Percentiles rank a stretch among this genome's conserved stretches.
phyloP scores from a whole-genome alignment of 2,888 invertebrate species.

The Catocala nupta region DNA sequence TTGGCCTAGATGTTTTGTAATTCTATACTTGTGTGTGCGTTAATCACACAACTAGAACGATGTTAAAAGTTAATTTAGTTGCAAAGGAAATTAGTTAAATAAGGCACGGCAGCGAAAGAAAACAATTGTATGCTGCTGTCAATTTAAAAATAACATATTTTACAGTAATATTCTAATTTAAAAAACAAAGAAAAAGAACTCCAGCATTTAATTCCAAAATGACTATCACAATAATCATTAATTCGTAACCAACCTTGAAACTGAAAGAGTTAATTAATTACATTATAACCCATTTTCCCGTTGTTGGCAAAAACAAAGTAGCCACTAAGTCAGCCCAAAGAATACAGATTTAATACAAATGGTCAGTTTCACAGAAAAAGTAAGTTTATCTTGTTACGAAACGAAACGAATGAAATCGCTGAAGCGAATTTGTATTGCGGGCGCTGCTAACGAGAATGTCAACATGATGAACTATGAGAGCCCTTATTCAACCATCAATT shows the following conservation, averaged over 20 bases:
- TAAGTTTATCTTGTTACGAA: conserved; percentile 61
- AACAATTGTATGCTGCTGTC: no score
- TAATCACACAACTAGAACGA: no score
- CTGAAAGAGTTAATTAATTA: conserved; percentile 26
- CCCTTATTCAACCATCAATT: conserved; percentile 62
- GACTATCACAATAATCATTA: conserved; percentile 10
- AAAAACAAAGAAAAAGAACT: neutral
- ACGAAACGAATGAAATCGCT: conserved; percentile 69
- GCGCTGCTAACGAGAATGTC: conserved; percentile 74
- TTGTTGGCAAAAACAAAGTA: conserved; percentile 27
- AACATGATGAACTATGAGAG: conserved; percentile 74
- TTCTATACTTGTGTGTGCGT: no score
- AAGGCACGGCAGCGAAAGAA: no score
- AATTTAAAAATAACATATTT: neutral
- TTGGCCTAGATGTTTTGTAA: no score
- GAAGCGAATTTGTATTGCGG: conserved; percentile 82
- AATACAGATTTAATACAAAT: conserved; percentile 49
- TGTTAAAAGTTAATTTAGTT: no score
- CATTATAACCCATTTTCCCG: conserved; percentile 20
- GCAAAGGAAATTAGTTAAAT: no score
- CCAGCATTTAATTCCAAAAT: neutral
- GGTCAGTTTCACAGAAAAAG: conserved; percentile 67
- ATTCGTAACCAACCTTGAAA: conserved; percentile 18
- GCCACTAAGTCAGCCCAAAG: conserved; percentile 28
- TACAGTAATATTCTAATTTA: neutral